Evolutionary conservation across 2,888 invertebrate genomes (phyloP).

Genomic region (Thalpophila matura): DNA sequence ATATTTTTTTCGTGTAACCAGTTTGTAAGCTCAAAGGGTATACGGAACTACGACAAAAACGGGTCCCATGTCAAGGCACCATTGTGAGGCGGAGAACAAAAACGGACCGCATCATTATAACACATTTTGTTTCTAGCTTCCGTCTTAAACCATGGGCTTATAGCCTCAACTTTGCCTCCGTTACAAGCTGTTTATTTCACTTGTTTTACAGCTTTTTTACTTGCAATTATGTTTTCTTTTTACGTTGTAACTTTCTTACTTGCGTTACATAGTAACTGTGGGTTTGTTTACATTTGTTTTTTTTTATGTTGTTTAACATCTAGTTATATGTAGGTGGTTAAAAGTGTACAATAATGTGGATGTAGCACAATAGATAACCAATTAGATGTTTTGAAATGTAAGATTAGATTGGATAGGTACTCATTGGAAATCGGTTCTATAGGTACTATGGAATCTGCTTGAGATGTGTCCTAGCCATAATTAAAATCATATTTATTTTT

Average conservation of each 20-base stretch:
- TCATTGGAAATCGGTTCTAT: too few relatives aligned
- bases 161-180: constrained; percentile 51
- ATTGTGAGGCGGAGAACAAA: constrained; percentile 53
- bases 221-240: constrained; percentile 50
- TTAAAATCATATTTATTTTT: too few relatives aligned
- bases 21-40: constrained; percentile 55
- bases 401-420: too few relatives aligned
- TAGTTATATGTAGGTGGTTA: background rate
- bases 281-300: constrained; percentile 18
- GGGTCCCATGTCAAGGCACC: constrained; percentile 59
- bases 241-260: constrained; percentile 44
- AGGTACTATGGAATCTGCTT: too few relatives aligned
- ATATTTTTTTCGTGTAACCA: constrained; percentile 48
- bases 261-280: constrained; percentile 16
- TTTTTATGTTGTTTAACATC: constrained; percentile 16
- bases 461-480: too few relatives aligned
- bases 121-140: constrained; percentile 57
- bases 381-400: too few relatives aligned
- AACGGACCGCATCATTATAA: constrained; percentile 62
- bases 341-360: background rate
- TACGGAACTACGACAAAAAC: constrained; percentile 54
- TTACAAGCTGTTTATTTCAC: constrained; percentile 61
- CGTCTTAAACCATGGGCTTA: constrained; percentile 54
- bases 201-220: constrained; percentile 61
- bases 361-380: too few relatives aligned